Evolutionary conservation across 2,888 invertebrate species (phyloP).

Genomic region (Agrotis puta): DNA sequence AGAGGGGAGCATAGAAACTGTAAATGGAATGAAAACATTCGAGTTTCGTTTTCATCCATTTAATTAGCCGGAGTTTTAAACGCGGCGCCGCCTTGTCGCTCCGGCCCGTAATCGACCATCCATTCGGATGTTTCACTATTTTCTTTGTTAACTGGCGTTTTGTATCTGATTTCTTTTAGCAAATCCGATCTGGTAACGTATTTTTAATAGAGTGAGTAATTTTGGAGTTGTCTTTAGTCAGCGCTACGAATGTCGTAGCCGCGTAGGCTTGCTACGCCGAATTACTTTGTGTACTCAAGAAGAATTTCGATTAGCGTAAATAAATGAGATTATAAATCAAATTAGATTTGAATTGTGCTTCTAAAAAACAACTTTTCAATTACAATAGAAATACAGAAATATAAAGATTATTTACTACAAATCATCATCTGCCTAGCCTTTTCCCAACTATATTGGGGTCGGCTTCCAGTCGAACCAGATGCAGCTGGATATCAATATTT

Average conservation of each 20-base stretch:
- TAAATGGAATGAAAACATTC: slow-evolving; percentile 90
- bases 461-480: too few species aligned
- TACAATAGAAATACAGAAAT: not conserved
- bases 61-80: slow-evolving; percentile 88
- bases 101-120: slow-evolving; percentile 77
- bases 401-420: not conserved
- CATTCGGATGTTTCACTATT: slow-evolving; percentile 77
- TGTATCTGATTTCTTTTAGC: slow-evolving; percentile 61
- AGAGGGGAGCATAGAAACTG: slow-evolving; percentile 79
- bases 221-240: slow-evolving; percentile 24
- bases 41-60: slow-evolving; percentile 90
- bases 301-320: not conserved
- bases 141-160: slow-evolving; percentile 66
- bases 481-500: too few species aligned
- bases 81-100: slow-evolving; percentile 84
- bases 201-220: slow-evolving; percentile 49
- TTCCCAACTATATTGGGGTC: too few species aligned
- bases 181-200: slow-evolving; percentile 59
- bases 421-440: too few species aligned
- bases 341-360: not conserved
- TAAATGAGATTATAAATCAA: slow-evolving; percentile 16
- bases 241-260: slow-evolving; percentile 30
- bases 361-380: not conserved
- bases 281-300: too few species aligned
- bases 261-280: slow-evolving; percentile 21